These are phyloP conservation scores for Drepanosiphum platanoidis DNA, from an alignment of 2,888 invertebrate genomes.

Conservation along the genomic window DNA sequence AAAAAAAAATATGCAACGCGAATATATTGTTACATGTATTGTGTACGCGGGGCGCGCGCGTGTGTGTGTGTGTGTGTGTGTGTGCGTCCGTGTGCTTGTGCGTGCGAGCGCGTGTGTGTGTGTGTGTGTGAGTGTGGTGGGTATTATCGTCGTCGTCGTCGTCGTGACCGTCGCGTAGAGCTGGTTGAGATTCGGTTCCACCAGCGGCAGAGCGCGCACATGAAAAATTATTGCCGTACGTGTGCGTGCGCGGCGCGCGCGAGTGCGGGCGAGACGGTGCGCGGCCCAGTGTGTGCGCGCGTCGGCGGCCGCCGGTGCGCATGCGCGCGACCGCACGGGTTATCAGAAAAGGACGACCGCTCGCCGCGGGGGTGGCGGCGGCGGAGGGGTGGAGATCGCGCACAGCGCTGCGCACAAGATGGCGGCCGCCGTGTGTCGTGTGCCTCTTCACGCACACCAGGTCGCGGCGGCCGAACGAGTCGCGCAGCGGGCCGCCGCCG, in stretches of 20 bases:
- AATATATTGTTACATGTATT: conserved; percentile 29
- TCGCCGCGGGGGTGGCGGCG: too few species aligned
- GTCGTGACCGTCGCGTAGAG: conserved; percentile 64
- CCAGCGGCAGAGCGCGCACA: conserved; percentile 52
- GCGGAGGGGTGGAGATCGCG: background rate
- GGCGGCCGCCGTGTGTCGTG: too few species aligned
- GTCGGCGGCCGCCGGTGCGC: background rate
- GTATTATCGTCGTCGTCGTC: conserved; percentile 62
- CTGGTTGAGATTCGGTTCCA: conserved; percentile 60
- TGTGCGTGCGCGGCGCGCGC: background rate
- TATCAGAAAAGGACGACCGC: conserved; percentile 60
- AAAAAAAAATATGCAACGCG: background rate
- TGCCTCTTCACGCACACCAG: too few species aligned
- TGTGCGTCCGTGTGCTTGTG: background rate
- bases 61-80: too few species aligned
- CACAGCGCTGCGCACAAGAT: conserved; percentile 46
- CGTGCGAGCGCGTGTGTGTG: background rate
- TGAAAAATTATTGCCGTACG: conserved; percentile 11
- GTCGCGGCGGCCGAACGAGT: conserved; percentile 24
- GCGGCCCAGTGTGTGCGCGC: background rate
- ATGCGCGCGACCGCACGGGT: conserved; percentile 27
- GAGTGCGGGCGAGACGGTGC: background rate
- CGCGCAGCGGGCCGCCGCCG: background rate
- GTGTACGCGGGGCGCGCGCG: too few species aligned
- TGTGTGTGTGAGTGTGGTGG: background rate